phyloP scores from a whole-genome alignment of 2,888 invertebrate genomes.

The Agriopis marginaria region DNA sequence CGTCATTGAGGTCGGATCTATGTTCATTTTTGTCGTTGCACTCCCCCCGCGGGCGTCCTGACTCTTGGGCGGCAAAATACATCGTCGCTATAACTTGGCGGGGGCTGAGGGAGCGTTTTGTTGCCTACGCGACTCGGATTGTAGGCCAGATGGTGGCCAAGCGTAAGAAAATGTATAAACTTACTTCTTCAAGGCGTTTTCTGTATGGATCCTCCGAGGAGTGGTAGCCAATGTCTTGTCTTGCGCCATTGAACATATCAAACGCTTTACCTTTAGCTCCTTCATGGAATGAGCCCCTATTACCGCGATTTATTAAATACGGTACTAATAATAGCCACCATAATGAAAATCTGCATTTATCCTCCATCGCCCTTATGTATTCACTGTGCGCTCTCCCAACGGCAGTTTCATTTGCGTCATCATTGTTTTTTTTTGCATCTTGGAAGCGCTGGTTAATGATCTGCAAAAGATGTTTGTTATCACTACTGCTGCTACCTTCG shows the following conservation, averaged over 20 bases:
- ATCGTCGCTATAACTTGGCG: too few species aligned
- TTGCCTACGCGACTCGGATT: too few species aligned
- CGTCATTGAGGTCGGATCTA: too few species aligned
- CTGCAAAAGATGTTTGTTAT: background rate
- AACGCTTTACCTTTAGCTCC: background rate
- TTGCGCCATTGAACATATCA: background rate
- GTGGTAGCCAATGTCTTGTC: background rate
- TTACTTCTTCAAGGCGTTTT: background rate
- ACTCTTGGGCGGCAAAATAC: too few species aligned
- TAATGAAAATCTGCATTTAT: background rate
- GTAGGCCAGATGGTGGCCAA: too few species aligned
- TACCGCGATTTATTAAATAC: background rate
- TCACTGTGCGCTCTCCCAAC: background rate
- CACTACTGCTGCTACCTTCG: too few species aligned
- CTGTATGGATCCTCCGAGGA: background rate
- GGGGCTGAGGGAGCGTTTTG: too few species aligned
- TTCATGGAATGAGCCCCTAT: background rate
- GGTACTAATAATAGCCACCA: background rate
- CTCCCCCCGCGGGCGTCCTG: too few species aligned
- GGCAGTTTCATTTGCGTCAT: constrained; percentile 1
- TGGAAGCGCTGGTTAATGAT: background rate
- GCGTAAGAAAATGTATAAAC: background rate
- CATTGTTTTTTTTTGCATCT: constrained; percentile 2
- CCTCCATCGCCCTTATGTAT: background rate
- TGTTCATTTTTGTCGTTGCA: too few species aligned